Percentiles rank a stretch among this genome's conserved stretches.
phyloP scores from a whole-genome alignment of 2,113 vertebrate genomes.

The Catharus minimus region DNA sequence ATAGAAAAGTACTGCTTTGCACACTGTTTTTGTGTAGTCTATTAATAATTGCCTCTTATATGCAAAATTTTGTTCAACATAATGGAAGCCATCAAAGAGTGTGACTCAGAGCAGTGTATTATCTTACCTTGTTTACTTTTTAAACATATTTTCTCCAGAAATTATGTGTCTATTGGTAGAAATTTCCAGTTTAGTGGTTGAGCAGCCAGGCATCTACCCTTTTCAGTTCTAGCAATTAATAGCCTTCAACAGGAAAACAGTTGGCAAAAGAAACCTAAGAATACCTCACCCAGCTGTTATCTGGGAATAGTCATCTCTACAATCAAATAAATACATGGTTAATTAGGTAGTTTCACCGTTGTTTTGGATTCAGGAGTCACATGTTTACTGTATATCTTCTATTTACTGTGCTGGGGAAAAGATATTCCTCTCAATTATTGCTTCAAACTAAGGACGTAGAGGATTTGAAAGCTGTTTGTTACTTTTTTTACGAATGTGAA shows the following conservation, averaged over 20 bases:
- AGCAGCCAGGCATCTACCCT: not conserved
- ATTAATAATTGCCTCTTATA: accelerated
- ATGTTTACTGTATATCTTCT: not conserved
- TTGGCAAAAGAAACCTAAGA: not conserved
- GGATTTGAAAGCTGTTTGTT: not conserved
- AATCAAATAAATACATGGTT: accelerated
- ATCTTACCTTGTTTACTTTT: not conserved
- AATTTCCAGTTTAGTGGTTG: not conserved
- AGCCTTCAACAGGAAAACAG: not conserved
- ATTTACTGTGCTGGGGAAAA: not conserved
- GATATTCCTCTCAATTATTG: not conserved
- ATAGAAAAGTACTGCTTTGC: not conserved
- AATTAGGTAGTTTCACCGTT: not conserved
- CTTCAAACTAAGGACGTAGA: not conserved
- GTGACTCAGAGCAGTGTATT: not conserved
- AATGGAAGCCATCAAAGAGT: not conserved
- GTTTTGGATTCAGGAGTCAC: not conserved
- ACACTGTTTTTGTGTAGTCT: not conserved
- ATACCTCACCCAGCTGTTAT: not conserved
- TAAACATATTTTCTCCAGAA: not conserved
- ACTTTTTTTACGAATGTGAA: not conserved
- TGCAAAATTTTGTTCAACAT: not conserved
- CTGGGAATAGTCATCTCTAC: not conserved
- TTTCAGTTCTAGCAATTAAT: not conserved
- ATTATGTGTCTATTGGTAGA: not conserved